Evolutionary conservation across 2,797 vertebrate genomes (phyloP).

Genomic region (Protosalanx chinensis): DNA sequence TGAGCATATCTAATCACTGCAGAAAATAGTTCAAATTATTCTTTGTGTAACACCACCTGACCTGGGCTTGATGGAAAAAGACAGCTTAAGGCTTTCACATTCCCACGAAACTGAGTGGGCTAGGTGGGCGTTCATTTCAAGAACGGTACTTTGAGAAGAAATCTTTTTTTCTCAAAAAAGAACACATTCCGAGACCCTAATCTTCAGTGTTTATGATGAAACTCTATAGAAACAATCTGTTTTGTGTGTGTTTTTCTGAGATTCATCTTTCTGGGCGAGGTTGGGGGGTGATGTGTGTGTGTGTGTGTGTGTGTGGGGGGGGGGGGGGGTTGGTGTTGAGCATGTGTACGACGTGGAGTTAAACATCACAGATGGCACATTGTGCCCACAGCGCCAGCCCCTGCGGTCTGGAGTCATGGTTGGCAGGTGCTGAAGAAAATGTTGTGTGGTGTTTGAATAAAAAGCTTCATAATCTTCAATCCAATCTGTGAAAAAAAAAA

Average conservation of each 20-base stretch:
- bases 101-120: constrained; percentile 8
- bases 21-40: too few relatives aligned
- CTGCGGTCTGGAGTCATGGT: constrained; percentile 60
- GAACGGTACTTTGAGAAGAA: too few relatives aligned
- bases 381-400: constrained; percentile 61
- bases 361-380: constrained; percentile 63
- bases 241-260: neutral
- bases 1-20: too few relatives aligned
- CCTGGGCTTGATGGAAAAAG: too few relatives aligned
- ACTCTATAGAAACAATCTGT: neutral
- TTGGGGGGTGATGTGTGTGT: neutral
- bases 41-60: too few relatives aligned
- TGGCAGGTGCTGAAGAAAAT: constrained; percentile 56
- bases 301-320: constrained; percentile 8
- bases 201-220: neutral
- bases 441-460: constrained; percentile 64
- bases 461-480: constrained; percentile 65
- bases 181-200: too few relatives aligned
- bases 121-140: neutral
- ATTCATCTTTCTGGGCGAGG: neutral
- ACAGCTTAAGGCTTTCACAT: too few relatives aligned
- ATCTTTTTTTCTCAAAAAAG: too few relatives aligned
- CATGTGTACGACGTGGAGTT: neutral
- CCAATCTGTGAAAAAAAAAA: constrained; percentile 64
- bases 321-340: neutral